These are phyloP conservation scores for Hipparchia sbordonii DNA, from an alignment of 2,888 invertebrate species.

Conservation along the genomic window DNA sequence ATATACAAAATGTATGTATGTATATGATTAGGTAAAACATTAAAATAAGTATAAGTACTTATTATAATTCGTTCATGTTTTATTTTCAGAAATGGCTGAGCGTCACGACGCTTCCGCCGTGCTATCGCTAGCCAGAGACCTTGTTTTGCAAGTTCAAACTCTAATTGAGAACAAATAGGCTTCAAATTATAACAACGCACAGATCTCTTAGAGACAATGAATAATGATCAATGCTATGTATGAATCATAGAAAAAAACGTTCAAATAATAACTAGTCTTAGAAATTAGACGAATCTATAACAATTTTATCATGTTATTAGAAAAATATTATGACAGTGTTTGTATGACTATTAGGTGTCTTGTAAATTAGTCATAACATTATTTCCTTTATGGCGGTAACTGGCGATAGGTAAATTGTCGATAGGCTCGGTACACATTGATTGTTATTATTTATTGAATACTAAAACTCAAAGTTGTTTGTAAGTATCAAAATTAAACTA, in stretches of 20 bases:
- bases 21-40: too few relatives aligned
- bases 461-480: not conserved
- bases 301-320: constrained; percentile 26
- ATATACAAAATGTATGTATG: too few relatives aligned
- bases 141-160: constrained; percentile 94
- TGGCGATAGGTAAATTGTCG: not conserved
- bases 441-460: not conserved
- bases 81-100: constrained; percentile 96
- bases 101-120: constrained; percentile 94
- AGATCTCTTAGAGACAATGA: constrained; percentile 16
- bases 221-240: constrained; percentile 10
- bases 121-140: constrained; percentile 90
- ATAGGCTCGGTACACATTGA: not conserved
- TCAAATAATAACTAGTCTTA: constrained; percentile 22
- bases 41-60: not conserved
- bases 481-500: too few relatives aligned
- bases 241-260: constrained; percentile 24
- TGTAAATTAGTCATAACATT: too few relatives aligned
- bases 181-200: constrained; percentile 21
- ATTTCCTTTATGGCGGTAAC: too few relatives aligned
- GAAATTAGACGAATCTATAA: constrained; percentile 31
- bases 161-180: constrained; percentile 94
- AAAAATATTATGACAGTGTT: constrained; percentile 21
- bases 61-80: constrained; percentile 6
- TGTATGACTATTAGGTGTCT: not conserved